A percentile compares a stretch with the other conserved stretches of the same genome.
phyloP scores from a whole-genome alignment of 30 jellyfish, hydroid and myxozoan species.

The Catostylus mosaicus region DNA sequence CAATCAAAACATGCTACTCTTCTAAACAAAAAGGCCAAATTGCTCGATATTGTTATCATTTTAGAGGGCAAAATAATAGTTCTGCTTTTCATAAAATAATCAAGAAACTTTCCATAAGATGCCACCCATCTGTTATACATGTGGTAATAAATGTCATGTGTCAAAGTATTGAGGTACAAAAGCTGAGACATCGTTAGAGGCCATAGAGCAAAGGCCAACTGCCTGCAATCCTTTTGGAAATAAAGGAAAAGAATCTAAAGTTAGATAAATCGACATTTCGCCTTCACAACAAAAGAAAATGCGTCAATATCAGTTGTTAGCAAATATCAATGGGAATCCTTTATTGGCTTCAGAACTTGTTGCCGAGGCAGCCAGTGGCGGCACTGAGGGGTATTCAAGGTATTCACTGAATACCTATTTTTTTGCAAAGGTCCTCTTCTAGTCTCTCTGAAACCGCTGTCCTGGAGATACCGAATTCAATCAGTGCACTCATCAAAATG shows the following conservation, averaged over 20 bases:
- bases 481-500: too few species aligned
- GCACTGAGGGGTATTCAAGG: too few species aligned
- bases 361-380: too few species aligned
- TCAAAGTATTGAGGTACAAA: conserved; percentile 9
- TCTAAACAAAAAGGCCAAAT: conserved; percentile 32
- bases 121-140: conserved; percentile 16
- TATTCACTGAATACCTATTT: too few species aligned
- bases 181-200: neutral
- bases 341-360: too few species aligned
- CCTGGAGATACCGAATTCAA: too few species aligned
- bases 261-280: neutral
- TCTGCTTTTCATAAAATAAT: neutral
- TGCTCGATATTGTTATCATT: conserved; percentile 24
- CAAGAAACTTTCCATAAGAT: neutral
- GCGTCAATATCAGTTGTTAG: neutral
- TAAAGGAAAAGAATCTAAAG: neutral
- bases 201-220: conserved; percentile 6
- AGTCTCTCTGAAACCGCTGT: too few species aligned
- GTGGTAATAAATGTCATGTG: conserved; percentile 16
- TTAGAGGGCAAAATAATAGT: neutral
- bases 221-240: neutral
- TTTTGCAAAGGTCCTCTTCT: too few species aligned
- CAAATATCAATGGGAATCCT: neutral
- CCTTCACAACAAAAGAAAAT: neutral
- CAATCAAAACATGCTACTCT: neutral